These are phyloP conservation scores for Phalacrocorax carbo DNA, from an alignment of 2,113 vertebrate genomes.

Conservation along the genomic window DNA sequence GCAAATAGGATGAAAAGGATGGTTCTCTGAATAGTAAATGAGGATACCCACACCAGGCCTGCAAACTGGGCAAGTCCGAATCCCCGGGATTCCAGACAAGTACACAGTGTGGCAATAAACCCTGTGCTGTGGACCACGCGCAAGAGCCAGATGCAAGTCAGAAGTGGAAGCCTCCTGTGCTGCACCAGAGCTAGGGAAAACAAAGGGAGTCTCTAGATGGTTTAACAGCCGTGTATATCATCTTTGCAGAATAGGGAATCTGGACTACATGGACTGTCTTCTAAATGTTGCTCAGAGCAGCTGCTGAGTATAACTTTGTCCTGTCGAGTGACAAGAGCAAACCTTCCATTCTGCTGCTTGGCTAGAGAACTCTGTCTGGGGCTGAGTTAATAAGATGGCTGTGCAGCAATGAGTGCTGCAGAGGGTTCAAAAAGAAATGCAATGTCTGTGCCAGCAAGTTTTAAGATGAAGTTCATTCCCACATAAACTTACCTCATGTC, in stretches of 20 bases:
- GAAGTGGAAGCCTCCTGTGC: neutral
- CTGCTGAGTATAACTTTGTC: neutral
- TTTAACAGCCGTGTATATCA: neutral
- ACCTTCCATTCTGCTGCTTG: neutral
- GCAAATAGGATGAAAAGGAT: neutral
- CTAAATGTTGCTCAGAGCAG: neutral
- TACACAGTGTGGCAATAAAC: rapidly evolving
- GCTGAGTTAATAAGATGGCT: neutral
- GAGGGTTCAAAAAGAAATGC: neutral
- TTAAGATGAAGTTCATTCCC: neutral
- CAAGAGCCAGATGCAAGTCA: neutral
- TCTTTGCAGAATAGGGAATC: neutral
- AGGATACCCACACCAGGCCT: neutral
- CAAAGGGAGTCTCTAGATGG: neutral
- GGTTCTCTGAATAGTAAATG: neutral
- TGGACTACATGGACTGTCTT: neutral
- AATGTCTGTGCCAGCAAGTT: neutral
- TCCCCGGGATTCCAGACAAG: neutral
- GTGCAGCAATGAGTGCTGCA: neutral
- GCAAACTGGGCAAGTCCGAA: rapidly evolving
- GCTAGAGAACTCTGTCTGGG: neutral
- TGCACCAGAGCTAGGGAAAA: neutral
- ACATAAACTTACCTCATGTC: constrained; percentile 90
- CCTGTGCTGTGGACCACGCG: rapidly evolving
- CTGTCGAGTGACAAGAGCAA: neutral